These are phyloP conservation scores for Ceraclea dissimilis DNA, from an alignment of 2,888 invertebrate species.

Conservation along the genomic window DNA sequence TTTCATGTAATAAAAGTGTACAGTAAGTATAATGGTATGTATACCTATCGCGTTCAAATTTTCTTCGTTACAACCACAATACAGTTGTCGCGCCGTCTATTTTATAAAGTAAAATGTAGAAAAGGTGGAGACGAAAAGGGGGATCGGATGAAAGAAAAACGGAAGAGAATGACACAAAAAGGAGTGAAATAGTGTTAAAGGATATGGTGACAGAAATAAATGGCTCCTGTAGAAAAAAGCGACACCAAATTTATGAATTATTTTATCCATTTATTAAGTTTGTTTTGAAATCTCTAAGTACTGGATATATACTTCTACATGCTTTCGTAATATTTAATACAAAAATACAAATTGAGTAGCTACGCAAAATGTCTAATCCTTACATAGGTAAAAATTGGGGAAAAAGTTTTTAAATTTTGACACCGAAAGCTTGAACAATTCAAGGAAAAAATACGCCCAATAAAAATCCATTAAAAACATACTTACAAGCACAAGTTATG, in stretches of 20 bases:
- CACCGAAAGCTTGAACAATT: no score
- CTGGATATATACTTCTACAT: background rate
- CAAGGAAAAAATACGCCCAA: no score
- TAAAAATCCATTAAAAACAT: no score
- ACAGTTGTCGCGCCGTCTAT: background rate
- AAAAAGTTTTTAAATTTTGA: no score
- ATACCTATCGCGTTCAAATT: background rate
- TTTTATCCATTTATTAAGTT: slow-evolving; percentile 1
- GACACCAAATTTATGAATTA: slow-evolving; percentile 2
- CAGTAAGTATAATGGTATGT: no score
- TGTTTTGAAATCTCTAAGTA: background rate
- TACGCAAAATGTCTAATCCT: no score
- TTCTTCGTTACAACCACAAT: background rate
- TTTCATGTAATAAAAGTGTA: no score
- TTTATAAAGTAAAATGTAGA: background rate
- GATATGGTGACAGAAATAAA: slow-evolving; percentile 2
- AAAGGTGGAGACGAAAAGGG: background rate
- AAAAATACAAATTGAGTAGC: no score
- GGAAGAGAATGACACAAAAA: slow-evolving; percentile 1
- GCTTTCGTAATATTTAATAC: no score
- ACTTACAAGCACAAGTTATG: no score
- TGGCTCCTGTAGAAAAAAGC: slow-evolving; percentile 2
- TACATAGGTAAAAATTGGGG: no score
- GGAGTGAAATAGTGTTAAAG: slow-evolving; percentile 1
- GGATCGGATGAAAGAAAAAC: background rate